These are phyloP conservation scores for Pluvialis apricaria DNA, from an alignment of 2,113 vertebrate species.

Conservation along the genomic window DNA sequence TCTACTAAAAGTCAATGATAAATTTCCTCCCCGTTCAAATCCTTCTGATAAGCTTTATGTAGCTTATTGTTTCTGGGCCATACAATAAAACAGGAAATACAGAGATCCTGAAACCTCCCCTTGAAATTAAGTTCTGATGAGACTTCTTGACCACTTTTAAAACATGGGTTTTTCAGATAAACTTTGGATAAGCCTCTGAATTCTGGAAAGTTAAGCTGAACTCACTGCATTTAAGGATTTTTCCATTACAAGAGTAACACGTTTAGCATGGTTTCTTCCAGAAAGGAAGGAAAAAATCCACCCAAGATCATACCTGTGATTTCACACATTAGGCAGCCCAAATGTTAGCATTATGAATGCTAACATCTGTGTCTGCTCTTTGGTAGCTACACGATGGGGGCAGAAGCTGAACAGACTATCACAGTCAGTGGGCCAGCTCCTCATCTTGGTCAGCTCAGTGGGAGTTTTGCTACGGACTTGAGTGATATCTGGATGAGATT, in stretches of 20 bases:
- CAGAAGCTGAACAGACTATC: background rate
- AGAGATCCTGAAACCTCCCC: background rate
- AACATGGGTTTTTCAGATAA: accelerated
- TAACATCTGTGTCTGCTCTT: background rate
- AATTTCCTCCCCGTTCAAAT: background rate
- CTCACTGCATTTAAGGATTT: background rate
- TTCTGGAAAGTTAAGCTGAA: background rate
- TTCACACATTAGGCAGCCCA: background rate
- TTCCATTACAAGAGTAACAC: background rate
- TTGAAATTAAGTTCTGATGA: background rate
- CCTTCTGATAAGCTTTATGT: background rate
- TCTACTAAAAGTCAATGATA: background rate
- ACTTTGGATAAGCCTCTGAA: background rate
- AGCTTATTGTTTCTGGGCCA: background rate
- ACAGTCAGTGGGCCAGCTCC: background rate
- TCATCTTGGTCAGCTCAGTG: background rate
- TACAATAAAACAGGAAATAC: background rate
- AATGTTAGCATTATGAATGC: background rate
- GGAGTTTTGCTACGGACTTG: background rate
- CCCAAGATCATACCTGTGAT: background rate
- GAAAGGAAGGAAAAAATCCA: background rate
- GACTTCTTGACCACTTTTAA: background rate
- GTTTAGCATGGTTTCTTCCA: background rate
- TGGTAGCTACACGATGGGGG: background rate
- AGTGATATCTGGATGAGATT: background rate